Conservation (phyloP, 2,797 vertebrate species). For the Melanotaenia maccullochi region DNA sequence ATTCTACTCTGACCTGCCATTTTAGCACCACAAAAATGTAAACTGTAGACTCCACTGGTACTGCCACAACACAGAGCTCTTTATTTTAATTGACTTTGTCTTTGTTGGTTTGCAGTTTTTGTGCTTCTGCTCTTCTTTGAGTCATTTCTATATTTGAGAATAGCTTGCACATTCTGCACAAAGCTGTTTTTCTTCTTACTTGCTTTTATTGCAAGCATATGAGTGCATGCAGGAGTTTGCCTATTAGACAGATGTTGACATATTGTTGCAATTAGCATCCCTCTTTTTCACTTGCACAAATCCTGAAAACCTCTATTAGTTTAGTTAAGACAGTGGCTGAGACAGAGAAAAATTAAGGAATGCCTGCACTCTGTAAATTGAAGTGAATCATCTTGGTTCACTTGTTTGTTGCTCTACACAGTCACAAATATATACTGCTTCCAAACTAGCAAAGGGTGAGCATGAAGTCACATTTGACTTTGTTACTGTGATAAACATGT, state of each 20-base stretch:
- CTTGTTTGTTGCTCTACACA: slow-evolving; percentile 8
- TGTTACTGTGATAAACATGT: slow-evolving; percentile 27
- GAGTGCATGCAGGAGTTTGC: slow-evolving; percentile 9
- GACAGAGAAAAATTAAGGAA: slow-evolving; percentile 30
- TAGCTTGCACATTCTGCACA: slow-evolving; percentile 9
- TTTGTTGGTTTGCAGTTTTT: slow-evolving; percentile 29
- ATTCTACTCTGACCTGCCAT: slow-evolving; percentile 2
- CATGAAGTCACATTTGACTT: slow-evolving; percentile 29
- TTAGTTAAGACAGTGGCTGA: slow-evolving; percentile 31
- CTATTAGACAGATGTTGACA: slow-evolving; percentile 37
- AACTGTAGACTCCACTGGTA: slow-evolving; percentile 3
- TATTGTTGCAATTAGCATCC: slow-evolving; percentile 30
- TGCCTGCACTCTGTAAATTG: slow-evolving; percentile 21
- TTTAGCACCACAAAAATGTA: slow-evolving; percentile 33
- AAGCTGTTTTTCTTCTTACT: slow-evolving; percentile 25
- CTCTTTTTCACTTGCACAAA: slow-evolving; percentile 26
- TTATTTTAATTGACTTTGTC: slow-evolving; percentile 11
- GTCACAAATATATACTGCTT: background rate
- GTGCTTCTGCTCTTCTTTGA: slow-evolving; percentile 1
- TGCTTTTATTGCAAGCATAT: slow-evolving; percentile 10
- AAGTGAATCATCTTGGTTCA: slow-evolving; percentile 27
- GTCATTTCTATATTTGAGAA: slow-evolving; percentile 29
- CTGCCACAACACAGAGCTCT: slow-evolving; percentile 2
- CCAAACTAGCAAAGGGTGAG: slow-evolving; percentile 24
- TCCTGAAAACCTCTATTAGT: slow-evolving; percentile 15